phyloP scores from a whole-genome alignment of 2,797 vertebrate genomes.

The Lutjanus argentimaculatus region DNA sequence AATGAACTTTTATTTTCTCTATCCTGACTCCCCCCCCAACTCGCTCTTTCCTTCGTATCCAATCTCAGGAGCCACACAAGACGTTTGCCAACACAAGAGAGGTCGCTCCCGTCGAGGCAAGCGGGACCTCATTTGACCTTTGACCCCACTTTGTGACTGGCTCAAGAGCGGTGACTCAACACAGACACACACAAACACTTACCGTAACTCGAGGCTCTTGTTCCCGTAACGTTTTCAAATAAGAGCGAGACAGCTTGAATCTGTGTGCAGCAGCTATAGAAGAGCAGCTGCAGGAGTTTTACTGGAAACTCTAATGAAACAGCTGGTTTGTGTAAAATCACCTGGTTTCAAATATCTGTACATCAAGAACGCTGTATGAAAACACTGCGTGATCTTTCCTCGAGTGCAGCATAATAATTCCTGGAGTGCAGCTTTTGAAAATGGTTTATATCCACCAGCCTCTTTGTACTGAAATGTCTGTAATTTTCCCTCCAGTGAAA shows the following conservation, averaged over 20 bases:
- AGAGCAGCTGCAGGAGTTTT: conserved; percentile 44
- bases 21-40: conserved; percentile 26
- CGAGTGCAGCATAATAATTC: conserved; percentile 5
- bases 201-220: conserved; percentile 65
- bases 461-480: conserved; percentile 31
- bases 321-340: conserved; percentile 30
- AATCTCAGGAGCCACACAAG: conserved; percentile 78
- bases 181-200: conserved; percentile 69
- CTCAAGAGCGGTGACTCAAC: conserved; percentile 68
- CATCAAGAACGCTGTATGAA: conserved; percentile 5
- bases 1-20: conserved; percentile 60
- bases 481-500: conserved; percentile 52
- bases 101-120: conserved; percentile 34
- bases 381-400: neutral
- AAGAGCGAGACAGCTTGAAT: conserved; percentile 37
- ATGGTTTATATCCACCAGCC: conserved; percentile 19
- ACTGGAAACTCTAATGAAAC: conserved; percentile 49
- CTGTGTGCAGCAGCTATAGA: conserved; percentile 37
- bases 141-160: conserved; percentile 63
- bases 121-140: conserved; percentile 67
- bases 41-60: conserved; percentile 21
- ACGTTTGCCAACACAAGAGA: conserved; percentile 58
- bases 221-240: conserved; percentile 71
- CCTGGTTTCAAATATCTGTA: conserved; percentile 32
- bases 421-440: conserved; percentile 7